A percentile compares a stretch with the other conserved stretches of the same genome.
Conservation (phyloP, 2,797 vertebrate species). For the Parambassis ranga region DNA sequence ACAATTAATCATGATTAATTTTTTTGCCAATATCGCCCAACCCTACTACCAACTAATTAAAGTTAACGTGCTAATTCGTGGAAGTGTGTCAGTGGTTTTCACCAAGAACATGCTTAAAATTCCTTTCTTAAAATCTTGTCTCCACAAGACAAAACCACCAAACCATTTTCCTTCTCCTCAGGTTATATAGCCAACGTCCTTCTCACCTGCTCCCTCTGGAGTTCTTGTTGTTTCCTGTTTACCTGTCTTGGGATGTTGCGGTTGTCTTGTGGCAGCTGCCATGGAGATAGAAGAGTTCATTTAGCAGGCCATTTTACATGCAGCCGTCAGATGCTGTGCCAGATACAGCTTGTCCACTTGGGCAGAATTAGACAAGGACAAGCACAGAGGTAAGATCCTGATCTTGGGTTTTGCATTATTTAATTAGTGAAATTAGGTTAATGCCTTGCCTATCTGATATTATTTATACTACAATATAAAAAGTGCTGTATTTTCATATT, state of each 20-base stretch:
- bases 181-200: conserved; percentile 26
- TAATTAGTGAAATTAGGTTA: neutral
- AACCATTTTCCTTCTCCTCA: conserved; percentile 9
- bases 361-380: conserved; percentile 54
- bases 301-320: conserved; percentile 63
- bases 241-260: conserved; percentile 72
- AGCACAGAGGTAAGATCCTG: conserved; percentile 61
- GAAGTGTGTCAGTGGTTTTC: too few relatives aligned
- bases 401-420: neutral
- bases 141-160: neutral
- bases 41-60: too few relatives aligned
- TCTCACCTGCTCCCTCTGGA: conserved; percentile 28
- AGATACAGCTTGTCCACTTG: conserved; percentile 49
- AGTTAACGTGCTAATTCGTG: too few relatives aligned
- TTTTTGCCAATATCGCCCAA: too few relatives aligned
- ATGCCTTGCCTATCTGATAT: neutral
- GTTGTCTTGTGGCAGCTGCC: conserved; percentile 66
- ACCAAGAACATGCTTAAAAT: too few relatives aligned
- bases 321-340: conserved; percentile 73
- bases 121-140: too few relatives aligned
- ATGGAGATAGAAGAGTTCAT: conserved; percentile 76
- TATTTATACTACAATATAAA: too few relatives aligned
- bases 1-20: too few relatives aligned
- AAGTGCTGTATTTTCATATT: neutral
- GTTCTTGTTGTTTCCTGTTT: conserved; percentile 38